Base-by-base conservation (phyloP, 2,113 vertebrate species). In the Tapirus terrestris region DNA sequence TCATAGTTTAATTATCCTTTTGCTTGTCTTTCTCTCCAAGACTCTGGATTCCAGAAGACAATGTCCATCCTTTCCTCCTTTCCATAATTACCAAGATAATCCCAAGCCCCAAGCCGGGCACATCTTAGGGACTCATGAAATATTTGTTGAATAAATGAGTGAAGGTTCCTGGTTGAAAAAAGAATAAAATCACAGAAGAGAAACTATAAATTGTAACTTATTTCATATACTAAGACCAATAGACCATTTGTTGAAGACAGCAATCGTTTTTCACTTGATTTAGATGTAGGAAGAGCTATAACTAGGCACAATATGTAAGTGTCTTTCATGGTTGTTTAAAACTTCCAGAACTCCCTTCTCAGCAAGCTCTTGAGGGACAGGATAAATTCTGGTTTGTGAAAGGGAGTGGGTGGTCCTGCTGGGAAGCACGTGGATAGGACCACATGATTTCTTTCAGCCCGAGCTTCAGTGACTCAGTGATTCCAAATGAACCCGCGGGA, bases 351-450 rank as follows among this genome's bases (percentile, higher is more conserved):
- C 43, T 91, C 70, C n/a, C 45, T 97, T 89, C 72, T 33, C n/a
- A 29, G 77, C 77, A 80, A 80, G 17, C 67, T 60, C 82, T 82
- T 89, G 10, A 86, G 60, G 16, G 4, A 43, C 60, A 91, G 65
- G 33, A 88, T 88, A 92, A 89, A 89, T 68, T 91, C 73, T 75
- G 43, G 48, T n/a, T 95, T 89, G 72, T 94, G 68, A 95, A 95
- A 96, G 60, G 76, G 77, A 92, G 75, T 79, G 75, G 43, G 80
- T 68, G 80, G 87, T 86, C 91, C 58, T 95, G 65, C 81, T 21
- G 33, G 77, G 73, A 94, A 92, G 25, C 96, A 97, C 91, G 88
- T 97, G 79, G 77, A 85, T 81, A 61, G 18, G 18, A 77, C 83
- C 45, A 72, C 31, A 58, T 80, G 82, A 95, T 93, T 96, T 85